Evolutionary conservation across 2,797 vertebrate genomes (phyloP).

Genomic region (Glossophaga mutica): DNA sequence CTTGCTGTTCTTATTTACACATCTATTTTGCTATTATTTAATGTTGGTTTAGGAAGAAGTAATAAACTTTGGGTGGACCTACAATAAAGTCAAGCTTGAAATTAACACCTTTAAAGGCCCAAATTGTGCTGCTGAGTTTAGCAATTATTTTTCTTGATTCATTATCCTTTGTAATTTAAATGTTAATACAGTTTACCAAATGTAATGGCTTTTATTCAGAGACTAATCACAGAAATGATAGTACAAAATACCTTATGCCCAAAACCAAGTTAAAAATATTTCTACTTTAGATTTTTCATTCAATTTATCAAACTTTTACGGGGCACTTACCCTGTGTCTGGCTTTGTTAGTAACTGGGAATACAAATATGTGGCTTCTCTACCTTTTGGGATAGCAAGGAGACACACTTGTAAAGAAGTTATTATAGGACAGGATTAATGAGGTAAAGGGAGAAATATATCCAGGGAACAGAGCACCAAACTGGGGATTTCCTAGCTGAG

Average conservation of each 20-base stretch:
- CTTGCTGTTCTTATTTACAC: conserved; percentile 46
- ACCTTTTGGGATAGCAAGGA: not conserved
- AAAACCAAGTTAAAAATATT: conserved; percentile 25
- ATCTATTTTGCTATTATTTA: conserved; percentile 57
- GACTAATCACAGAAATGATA: not conserved
- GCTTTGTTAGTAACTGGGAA: not conserved
- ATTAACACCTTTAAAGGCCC: conserved; percentile 34
- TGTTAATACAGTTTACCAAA: not conserved
- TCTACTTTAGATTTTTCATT: not conserved
- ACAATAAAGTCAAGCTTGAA: conserved; percentile 32
- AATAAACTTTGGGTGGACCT: conserved; percentile 13
- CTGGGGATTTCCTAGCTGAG: not conserved
- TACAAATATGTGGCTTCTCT: not conserved
- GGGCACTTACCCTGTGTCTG: not conserved
- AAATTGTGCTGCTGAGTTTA: not conserved
- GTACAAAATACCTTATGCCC: not conserved
- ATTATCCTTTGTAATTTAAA: conserved; percentile 25
- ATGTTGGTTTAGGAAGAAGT: conserved; percentile 34
- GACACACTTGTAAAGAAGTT: not conserved
- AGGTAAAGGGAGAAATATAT: not conserved
- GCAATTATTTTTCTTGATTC: not conserved
- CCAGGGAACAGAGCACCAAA: not conserved
- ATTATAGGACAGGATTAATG: not conserved
- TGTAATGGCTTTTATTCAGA: not conserved
- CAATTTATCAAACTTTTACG: not conserved